Evolutionary conservation across 53 echinoderm and acorn worm species (phyloP).

Genomic region (Paelopatides confundens): DNA sequence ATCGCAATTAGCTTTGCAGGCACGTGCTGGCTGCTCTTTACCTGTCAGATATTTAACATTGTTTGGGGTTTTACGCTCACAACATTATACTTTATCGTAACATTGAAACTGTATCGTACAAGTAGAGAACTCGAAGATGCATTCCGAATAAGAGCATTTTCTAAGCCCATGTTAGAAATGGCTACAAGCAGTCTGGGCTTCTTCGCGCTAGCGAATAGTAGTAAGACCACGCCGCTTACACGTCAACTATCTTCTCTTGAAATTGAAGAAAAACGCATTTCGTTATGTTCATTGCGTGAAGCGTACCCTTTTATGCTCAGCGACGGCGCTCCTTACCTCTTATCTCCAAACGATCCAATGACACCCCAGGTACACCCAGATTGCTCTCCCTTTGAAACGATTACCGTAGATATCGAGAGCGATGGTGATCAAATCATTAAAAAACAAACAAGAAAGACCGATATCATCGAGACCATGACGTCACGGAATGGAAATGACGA

Average conservation of each 20-base stretch:
- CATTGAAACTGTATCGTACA: background rate
- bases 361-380: no score
- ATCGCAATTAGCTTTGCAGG: background rate
- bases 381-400: no score
- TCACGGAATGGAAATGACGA: no score
- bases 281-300: background rate
- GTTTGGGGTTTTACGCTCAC: conserved; percentile 10
- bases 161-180: background rate
- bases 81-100: background rate
- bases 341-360: no score
- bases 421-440: no score
- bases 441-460: no score
- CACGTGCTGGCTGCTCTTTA: background rate
- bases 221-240: no score
- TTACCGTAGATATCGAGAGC: no score
- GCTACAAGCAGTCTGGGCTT: background rate
- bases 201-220: background rate
- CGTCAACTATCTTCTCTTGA: no score
- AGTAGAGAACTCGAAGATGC: background rate
- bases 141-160: conserved; percentile 3
- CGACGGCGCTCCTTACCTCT: background rate
- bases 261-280: background rate
- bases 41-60: conserved; percentile 15
- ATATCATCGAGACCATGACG: no score
- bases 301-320: background rate